Base-by-base conservation (phyloP, 2,113 vertebrate species). In the Catharus minimus region DNA sequence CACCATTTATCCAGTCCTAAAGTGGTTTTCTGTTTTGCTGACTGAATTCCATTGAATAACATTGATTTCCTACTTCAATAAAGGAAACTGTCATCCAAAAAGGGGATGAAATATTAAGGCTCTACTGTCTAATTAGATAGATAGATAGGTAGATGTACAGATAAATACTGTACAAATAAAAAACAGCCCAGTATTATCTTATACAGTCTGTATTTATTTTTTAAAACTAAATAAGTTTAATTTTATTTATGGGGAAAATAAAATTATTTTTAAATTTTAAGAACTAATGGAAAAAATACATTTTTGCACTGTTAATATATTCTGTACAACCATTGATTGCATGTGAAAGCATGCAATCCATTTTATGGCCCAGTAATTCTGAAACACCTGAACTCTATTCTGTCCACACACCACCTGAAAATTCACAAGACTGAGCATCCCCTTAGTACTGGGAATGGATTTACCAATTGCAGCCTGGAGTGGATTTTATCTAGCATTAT, bases 1-100 rank as follows among this genome's bases (percentile, higher is more conserved):
- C 16, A 75, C 53, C 23, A 57, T 93, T 81, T 92, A 80, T 71
- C 44, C 68, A 81, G n/a, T 61, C n/a, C 32, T 92, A 68, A 87
- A 92, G 62, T 75, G 72, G 10, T 46, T 91, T 89, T 87, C 64
- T 67, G 36, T 46, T 91, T 85, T 75, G 27, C 38, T 50, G 65
- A 64, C 38, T 58, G 39, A 81, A 90, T 88, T 86, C 41, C 52
- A 68, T n/a, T 64, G 72, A 86, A 53, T 83, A 77, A 50, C 33
- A 83, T 74, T 81, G 85, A 95, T 95, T 96, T 96, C 53, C 82
- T 91, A 75, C 92, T 96, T 91, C 80, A 91, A 52, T 92, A 93
- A 86, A 44, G 15, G 49, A 41, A 90, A 68, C 64, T 88, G 76
- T 80, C 93, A 26, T 64, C 68, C 5, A 1, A 81, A 81, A 88